Evolutionary conservation across 2,113 vertebrate genomes (phyloP).

Genomic region (Chloropsis hardwickii): DNA sequence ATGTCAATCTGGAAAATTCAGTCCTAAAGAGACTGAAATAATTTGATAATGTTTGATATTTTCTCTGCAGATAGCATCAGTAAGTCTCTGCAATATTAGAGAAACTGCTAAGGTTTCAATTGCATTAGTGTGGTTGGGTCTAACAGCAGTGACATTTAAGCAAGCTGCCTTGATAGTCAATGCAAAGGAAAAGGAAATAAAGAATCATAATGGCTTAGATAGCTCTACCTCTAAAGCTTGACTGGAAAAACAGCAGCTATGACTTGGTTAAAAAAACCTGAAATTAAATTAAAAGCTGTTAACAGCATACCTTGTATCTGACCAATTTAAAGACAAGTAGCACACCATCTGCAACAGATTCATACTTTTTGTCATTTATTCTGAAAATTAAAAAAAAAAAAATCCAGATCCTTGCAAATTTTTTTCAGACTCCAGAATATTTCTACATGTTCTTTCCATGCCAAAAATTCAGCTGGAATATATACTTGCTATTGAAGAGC

Average conservation of each 20-base stretch:
- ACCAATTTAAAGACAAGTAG: neutral
- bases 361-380: neutral
- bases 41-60: neutral
- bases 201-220: neutral
- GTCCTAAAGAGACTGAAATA: neutral
- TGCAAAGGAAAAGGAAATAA: neutral
- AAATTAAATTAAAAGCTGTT: neutral
- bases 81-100: neutral
- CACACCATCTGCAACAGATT: neutral
- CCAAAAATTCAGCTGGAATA: neutral
- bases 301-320: neutral
- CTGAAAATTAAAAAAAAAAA: neutral
- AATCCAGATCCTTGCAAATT: neutral
- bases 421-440: neutral
- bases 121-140: neutral
- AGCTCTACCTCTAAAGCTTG: neutral
- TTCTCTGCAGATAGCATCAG: neutral
- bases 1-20: neutral
- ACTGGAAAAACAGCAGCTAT: neutral
- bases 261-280: fast-evolving
- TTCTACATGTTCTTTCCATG: neutral
- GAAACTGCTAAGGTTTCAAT: neutral
- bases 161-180: neutral
- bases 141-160: neutral
- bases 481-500: neutral